Evolutionary conservation across 2,888 invertebrate species (phyloP).

Genomic region (Drosophila cyrtoloma): DNA sequence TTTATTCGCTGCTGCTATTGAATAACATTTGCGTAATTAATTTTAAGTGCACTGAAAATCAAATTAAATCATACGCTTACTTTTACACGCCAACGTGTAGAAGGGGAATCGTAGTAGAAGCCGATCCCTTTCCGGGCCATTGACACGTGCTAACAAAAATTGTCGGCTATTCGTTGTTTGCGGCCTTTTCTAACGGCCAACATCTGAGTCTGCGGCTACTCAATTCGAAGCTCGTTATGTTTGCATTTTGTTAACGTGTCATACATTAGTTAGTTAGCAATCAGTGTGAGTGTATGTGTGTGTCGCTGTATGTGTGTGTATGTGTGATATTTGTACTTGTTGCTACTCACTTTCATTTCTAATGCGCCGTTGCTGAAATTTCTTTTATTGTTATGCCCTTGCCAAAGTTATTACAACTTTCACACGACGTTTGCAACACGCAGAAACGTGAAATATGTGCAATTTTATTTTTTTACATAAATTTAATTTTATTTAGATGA

Average conservation of each 20-base stretch:
- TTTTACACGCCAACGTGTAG: background rate
- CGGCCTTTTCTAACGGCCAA: constrained; percentile 45
- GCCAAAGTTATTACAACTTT: constrained; percentile 42
- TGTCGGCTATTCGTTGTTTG: constrained; percentile 44
- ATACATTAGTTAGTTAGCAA: constrained; percentile 74
- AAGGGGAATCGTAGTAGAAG: background rate
- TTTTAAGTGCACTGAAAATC: constrained; percentile 46
- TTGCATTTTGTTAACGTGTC: constrained; percentile 72
- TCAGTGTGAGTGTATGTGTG: constrained; percentile 35
- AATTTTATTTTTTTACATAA: background rate
- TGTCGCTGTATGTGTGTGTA: constrained; percentile 16
- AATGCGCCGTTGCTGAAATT: constrained; percentile 60
- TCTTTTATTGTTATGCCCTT: constrained; percentile 65
- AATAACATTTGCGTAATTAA: constrained; percentile 78
- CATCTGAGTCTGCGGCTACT: constrained; percentile 5
- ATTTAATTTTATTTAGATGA: background rate
- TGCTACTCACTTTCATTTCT: constrained; percentile 76
- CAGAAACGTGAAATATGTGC: background rate
- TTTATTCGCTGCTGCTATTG: constrained; percentile 55
- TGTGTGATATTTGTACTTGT: constrained; percentile 68
- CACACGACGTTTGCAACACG: constrained; percentile 31
- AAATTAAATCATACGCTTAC: constrained; percentile 66
- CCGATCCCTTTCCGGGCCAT: constrained; percentile 53
- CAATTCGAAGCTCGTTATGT: constrained; percentile 51
- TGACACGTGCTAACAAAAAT: constrained; percentile 65